These are phyloP conservation scores for human (Homo sapiens) DNA, from an alignment of 2,113 vertebrate genomes.

Conservation along the genomic window GRCh38 chr2:147105501-147106000, in stretches of 20 bases:
- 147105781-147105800: neutral
- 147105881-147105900: neutral
- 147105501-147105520: neutral
- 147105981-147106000: neutral
- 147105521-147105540: neutral
- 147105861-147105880: neutral
- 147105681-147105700: neutral
- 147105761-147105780: neutral
- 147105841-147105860: neutral
- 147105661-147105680: neutral
- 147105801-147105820: neutral
- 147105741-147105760: neutral
- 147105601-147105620: neutral
- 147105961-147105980: neutral
- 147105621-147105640: neutral
- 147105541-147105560: neutral
- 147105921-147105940: neutral
- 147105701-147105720: neutral
- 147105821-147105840: neutral
- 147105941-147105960: constrained; percentile 3
- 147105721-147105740: neutral
- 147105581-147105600: neutral
- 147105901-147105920: constrained; percentile 15
- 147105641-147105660: neutral
- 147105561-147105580: neutral